phyloP scores from a whole-genome alignment of 2,797 vertebrate species.

The Triplophysa bombifrons region DNA sequence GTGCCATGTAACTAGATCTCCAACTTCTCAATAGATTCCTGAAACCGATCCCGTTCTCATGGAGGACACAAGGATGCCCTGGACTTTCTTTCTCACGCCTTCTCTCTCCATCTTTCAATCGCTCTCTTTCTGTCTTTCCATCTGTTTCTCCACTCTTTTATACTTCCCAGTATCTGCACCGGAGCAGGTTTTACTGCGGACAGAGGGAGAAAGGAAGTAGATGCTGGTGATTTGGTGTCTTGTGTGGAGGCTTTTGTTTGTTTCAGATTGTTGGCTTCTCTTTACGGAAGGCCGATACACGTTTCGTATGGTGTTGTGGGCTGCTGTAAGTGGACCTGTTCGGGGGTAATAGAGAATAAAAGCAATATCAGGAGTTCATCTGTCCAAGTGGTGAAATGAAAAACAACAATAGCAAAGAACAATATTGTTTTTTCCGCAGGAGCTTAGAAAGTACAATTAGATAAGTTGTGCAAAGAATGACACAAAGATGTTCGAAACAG shows the following conservation, averaged over 20 bases:
- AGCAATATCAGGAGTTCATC: conserved; percentile 11
- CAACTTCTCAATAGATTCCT: conserved; percentile 70
- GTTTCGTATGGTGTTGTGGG: conserved; percentile 12
- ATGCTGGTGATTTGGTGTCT: conserved; percentile 34
- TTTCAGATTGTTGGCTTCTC: conserved; percentile 25
- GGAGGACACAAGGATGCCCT: conserved; percentile 66
- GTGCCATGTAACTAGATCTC: conserved; percentile 76
- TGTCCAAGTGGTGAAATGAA: conserved; percentile 5
- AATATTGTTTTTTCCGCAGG: conserved; percentile 20
- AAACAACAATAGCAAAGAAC: neutral
- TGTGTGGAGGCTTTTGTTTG: conserved; percentile 40
- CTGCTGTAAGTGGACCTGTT: neutral
- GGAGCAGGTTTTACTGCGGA: conserved; percentile 22
- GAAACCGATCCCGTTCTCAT: conserved; percentile 71
- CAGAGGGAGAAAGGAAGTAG: neutral
- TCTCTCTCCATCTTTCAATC: conserved; percentile 13
- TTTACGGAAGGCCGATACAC: conserved; percentile 9
- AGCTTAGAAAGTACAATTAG: neutral
- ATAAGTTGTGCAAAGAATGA: conserved; percentile 8
- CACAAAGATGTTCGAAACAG: neutral
- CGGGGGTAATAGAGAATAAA: neutral
- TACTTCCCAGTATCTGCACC: conserved; percentile 17
- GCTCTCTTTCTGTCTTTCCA: conserved; percentile 3
- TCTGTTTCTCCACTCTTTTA: conserved; percentile 34
- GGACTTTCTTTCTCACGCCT: conserved; percentile 32